Base-by-base conservation (phyloP, 2,113 vertebrate genomes). In the Xiphophorus couchianus region DNA sequence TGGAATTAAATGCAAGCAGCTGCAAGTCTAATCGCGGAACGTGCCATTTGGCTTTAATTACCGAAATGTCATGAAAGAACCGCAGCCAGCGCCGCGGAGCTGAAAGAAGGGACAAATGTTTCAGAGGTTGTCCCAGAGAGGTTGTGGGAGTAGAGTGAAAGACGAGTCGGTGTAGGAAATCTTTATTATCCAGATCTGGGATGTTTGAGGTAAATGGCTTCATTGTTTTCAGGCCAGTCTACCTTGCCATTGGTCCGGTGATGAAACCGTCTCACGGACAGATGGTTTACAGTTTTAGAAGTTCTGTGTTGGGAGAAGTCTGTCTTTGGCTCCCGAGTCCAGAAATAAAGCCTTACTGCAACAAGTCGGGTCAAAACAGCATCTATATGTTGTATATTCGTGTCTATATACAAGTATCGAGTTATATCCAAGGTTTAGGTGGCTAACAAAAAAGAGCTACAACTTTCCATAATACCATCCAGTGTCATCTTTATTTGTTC, bases 1-100 rank as follows among this genome's bases (percentile, higher is more conserved):
- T 85, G 80, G 83, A 84, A 88, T 94, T 93, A 91, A 92, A 90
- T 4, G 54, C 72, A 78, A 35, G 80, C 85, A 92, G 84, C 84
- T 92, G 90, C 48, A 17, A 51, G 39, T 35, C 82, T 83, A 84
- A 89, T 85, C 58, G 77, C 71, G 75, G 82, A 82, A 82, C n/a
- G 64, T 81, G 68, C 77, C 88, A 86, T 93, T 94, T 91, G 91
- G 89, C 80, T 89, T 90, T 86, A 78, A 93, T 93, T 90, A 89
- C 83, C 42, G 74, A 88, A 86, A 82, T 84, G 86, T 91, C 85
- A 81, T 76, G 87, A 86, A 65, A 83, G 85, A 84, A 76, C 85
- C 81, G 42, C 73, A 58, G 80, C 66, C n/a, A 48, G 81, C 42
- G 58, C 30, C 64, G 77, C n/a, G 42, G 28, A 82, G 76, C 76